phyloP scores from a whole-genome alignment of 2,797 vertebrate genomes.

The Hipposideros larvatus region DNA sequence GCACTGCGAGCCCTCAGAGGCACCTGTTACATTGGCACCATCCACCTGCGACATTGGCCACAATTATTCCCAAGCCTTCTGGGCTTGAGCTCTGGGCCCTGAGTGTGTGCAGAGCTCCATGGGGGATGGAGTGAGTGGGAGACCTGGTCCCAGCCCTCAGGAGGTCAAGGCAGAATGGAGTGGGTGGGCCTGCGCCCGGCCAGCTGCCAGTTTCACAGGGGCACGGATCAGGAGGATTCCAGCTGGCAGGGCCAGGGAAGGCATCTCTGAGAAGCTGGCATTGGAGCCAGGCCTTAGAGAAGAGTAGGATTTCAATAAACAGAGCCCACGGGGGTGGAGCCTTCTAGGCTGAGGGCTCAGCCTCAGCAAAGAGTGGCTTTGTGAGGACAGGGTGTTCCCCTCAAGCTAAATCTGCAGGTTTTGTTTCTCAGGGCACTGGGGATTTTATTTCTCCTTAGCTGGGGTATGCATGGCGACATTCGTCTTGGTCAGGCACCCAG shows the following conservation, averaged over 20 bases:
- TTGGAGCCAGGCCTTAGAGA: neutral
- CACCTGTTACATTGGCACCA: constrained; percentile 42
- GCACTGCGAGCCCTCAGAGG: rapidly evolving
- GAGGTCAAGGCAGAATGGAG: neutral
- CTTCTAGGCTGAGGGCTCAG: neutral
- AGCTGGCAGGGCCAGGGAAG: neutral
- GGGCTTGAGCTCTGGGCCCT: neutral
- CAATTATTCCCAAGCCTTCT: neutral
- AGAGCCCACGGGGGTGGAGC: neutral
- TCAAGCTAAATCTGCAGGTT: neutral
- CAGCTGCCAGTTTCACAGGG: neutral
- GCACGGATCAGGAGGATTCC: neutral
- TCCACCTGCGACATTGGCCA: neutral
- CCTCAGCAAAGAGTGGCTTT: neutral
- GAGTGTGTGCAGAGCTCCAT: neutral
- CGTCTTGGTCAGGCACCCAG: neutral
- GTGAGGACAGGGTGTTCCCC: constrained; percentile 42
- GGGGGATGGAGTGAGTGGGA: neutral
- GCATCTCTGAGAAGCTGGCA: neutral
- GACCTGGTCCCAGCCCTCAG: too few relatives aligned
- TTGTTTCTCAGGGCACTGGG: neutral
- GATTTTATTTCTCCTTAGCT: neutral
- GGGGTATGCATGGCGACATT: neutral
- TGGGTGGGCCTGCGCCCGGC: neutral
- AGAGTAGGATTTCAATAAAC: constrained; percentile 56